Base-by-base conservation (phyloP, 2,797 vertebrate genomes). In the Phrynocephalus forsythii region DNA sequence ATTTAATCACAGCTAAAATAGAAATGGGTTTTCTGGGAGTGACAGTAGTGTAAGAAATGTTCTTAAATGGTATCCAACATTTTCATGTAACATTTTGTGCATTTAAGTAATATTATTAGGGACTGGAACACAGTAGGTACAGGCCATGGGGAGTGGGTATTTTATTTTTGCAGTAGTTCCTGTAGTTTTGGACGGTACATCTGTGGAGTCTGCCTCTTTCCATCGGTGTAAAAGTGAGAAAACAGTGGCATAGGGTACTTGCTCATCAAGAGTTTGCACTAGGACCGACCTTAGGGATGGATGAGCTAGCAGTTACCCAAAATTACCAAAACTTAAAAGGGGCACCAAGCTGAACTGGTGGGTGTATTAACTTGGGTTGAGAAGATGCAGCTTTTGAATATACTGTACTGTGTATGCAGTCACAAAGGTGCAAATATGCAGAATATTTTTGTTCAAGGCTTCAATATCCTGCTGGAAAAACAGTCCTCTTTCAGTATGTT, bases 1-100 rank as follows among this genome's bases (percentile, higher is more conserved):
- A 33, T 66, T 84, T 26, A 92, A 90, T 60, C 78, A 90, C 86
- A 87, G 87, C 24, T 91, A 91, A 91, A 91, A 73, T 88, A 89
- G 28, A 85, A 93, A 73, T 87, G 56, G 56, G 16, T 89, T 95
- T 95, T 95, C 91, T 94, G 93, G 91, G 94, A 91, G 48, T 90
- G 82, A 72, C 0, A 6, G 69, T 73, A 87, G 63, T 88, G 88
- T 68, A 88, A 22, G 81, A 83, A 78, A 83, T 84, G 33, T 60
- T 79, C 44, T 83, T 38, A 38, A 87, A 79, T 79, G 52, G 71
- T 79, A 87, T 80, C 1, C 0, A 80, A 71, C n/a, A 71, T n/a
- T 26, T 68, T 50, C 44, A 52, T 56, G 60, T 52, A 20, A 1
- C 28, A 76, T 18, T 30, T 66, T 38, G 10, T 79, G 11, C 20